phyloP scores from a whole-genome alignment of 2,797 vertebrate genomes.

The Nannoperca australis region DNA sequence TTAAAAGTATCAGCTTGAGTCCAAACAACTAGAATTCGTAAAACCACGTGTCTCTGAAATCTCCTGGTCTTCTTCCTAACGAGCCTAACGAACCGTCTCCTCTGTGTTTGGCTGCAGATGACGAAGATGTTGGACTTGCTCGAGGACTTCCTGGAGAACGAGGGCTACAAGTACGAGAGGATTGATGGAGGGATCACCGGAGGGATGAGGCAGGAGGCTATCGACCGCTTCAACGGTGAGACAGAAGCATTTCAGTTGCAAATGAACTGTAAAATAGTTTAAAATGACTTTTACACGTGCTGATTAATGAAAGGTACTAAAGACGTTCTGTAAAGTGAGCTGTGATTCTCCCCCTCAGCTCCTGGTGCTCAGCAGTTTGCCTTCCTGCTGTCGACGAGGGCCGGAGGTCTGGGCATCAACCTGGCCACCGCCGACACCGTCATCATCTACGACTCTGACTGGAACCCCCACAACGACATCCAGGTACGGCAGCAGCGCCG shows the following conservation, averaged over 20 bases:
- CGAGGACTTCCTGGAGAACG: conserved; percentile 97
- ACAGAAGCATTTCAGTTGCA: too few species aligned
- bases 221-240: conserved; percentile 96
- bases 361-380: conserved; percentile 98
- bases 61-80: too few species aligned
- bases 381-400: conserved; percentile 97
- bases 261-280: too few species aligned
- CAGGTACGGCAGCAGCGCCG: conserved; percentile 83
- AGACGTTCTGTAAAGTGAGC: background rate
- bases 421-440: conserved; percentile 98
- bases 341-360: conserved; percentile 77
- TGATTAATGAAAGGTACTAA: accelerated
- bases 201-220: conserved; percentile 98
- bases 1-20: background rate
- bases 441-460: conserved; percentile 98
- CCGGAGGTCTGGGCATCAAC: conserved; percentile 97
- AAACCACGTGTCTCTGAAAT: too few species aligned
- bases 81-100: background rate
- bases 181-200: conserved; percentile 98
- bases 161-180: conserved; percentile 98
- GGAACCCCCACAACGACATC: conserved; percentile 99
- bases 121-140: conserved; percentile 98
- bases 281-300: background rate
- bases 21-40: background rate
- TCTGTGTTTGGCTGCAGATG: conserved; percentile 85